These are phyloP conservation scores for Lamprologus sp. DNA, from an alignment of 2,113 vertebrate genomes.

Conservation along the genomic window DNA sequence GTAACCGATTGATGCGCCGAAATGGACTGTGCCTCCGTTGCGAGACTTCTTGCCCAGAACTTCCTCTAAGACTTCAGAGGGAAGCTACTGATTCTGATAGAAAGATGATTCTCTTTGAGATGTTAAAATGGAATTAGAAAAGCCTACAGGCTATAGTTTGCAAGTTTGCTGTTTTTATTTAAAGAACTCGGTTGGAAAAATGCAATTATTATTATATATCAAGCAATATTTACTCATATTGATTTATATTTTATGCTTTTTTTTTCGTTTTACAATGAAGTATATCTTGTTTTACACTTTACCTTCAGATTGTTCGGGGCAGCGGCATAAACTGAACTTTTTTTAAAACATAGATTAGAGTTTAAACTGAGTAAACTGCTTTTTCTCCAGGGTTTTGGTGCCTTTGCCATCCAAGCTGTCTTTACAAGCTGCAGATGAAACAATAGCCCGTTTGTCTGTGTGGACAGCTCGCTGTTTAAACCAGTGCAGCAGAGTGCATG, in stretches of 20 bases:
- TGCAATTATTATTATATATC: background rate
- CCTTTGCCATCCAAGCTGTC: background rate
- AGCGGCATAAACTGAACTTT: background rate
- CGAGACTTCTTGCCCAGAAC: constrained; percentile 1
- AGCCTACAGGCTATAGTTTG: background rate
- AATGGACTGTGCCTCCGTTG: background rate
- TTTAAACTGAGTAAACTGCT: background rate
- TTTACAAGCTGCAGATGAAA: background rate
- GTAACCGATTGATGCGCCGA: constrained; percentile 16
- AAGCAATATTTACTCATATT: background rate
- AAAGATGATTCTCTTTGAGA: constrained; percentile 29
- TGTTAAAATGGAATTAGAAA: constrained; percentile 19
- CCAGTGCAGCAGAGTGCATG: background rate
- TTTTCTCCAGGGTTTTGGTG: background rate
- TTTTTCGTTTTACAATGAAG: background rate
- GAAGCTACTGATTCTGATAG: constrained; percentile 6
- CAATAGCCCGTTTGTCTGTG: background rate
- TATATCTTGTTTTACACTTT: background rate
- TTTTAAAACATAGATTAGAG: background rate
- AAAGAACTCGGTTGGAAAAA: background rate
- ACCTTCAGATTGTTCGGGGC: background rate
- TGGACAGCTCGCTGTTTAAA: background rate
- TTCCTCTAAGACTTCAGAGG: constrained; percentile 28
- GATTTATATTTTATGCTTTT: background rate
- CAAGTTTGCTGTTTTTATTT: constrained; percentile 13